Conservation (phyloP, 2,113 vertebrate species). For the Axis porcinus region DNA sequence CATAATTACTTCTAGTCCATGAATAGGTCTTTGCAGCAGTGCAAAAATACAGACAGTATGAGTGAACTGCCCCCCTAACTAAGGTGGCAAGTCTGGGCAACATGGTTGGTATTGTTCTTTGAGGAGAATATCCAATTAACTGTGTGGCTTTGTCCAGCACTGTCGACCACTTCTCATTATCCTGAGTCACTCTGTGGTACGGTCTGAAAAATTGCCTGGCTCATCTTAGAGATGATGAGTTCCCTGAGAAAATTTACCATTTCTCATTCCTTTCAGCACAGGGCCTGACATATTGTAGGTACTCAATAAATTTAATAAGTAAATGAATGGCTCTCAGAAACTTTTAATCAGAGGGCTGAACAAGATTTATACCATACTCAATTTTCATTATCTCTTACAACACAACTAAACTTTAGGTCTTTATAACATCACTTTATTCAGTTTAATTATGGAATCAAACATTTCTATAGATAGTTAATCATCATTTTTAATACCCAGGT, state of each 20-base stretch:
- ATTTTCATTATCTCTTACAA: constrained; percentile 47
- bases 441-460: background rate
- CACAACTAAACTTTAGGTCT: background rate
- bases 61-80: background rate
- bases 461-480: background rate
- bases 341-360: constrained; percentile 30
- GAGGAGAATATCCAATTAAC: background rate
- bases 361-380: constrained; percentile 25
- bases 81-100: background rate
- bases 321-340: background rate
- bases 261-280: constrained; percentile 31
- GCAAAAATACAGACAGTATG: background rate
- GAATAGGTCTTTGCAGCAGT: background rate
- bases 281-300: constrained; percentile 10
- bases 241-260: constrained; percentile 41
- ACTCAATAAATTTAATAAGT: constrained; percentile 47
- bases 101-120: background rate
- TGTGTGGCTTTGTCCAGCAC: background rate
- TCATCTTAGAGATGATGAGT: constrained; percentile 39
- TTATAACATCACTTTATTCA: background rate
- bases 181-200: background rate
- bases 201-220: constrained; percentile 22
- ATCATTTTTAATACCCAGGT: background rate
- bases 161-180: background rate
- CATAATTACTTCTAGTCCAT: background rate